phyloP scores from a whole-genome alignment of 2,888 invertebrate genomes.

The Andrena marginata region DNA sequence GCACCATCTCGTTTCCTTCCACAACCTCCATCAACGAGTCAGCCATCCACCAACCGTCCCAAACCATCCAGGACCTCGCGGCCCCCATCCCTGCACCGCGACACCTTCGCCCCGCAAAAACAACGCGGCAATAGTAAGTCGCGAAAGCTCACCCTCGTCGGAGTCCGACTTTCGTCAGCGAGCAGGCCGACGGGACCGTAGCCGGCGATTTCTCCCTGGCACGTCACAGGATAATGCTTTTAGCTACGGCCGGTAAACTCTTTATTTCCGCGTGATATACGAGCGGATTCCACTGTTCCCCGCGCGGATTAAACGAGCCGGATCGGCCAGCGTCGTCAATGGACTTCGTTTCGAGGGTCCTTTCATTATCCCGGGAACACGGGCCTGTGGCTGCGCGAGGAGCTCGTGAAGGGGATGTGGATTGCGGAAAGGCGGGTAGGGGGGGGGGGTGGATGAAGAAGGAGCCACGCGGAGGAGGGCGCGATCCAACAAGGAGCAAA shows the following conservation, averaged over 20 bases:
- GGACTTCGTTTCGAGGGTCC: conserved; percentile 73
- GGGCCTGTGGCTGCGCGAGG: conserved; percentile 36
- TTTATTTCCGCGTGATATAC: conserved; percentile 73
- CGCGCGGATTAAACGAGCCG: conserved; percentile 71
- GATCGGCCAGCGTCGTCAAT: conserved; percentile 70
- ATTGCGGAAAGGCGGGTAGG: neutral
- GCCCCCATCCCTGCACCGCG: too few species aligned
- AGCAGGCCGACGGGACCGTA: neutral
- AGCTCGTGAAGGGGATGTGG: conserved; percentile 8
- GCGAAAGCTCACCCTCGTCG: too few species aligned
- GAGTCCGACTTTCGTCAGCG: neutral
- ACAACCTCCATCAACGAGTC: too few species aligned
- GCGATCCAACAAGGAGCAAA: neutral
- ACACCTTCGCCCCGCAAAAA: too few species aligned
- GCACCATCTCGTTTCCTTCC: too few species aligned
- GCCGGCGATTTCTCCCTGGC: conserved; percentile 46
- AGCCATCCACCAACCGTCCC: too few species aligned
- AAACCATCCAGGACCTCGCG: too few species aligned
- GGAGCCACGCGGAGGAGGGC: conserved; percentile 10
- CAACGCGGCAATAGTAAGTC: too few species aligned
- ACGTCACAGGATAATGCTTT: conserved; percentile 70
- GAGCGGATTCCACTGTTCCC: conserved; percentile 67
- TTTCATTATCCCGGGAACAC: conserved; percentile 71
- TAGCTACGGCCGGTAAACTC: conserved; percentile 73
- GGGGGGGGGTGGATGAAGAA: conserved; percentile 24